Evolutionary conservation across 2,797 vertebrate genomes (phyloP).

Genomic region (Premnoplex brunnescens): DNA sequence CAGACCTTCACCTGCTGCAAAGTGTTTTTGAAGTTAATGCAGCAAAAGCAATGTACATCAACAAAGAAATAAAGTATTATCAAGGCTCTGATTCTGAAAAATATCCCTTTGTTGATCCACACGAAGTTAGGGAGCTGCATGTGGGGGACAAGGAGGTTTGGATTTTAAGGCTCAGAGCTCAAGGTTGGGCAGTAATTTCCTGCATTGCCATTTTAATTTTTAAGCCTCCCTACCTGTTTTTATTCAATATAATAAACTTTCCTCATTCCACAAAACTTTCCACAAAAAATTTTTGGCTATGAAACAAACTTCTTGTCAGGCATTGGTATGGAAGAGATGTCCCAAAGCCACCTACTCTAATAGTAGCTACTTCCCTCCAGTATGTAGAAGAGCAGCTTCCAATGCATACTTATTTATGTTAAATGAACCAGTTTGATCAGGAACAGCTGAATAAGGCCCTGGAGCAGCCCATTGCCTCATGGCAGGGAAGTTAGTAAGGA

Average conservation of each 20-base stretch:
- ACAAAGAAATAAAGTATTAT: not conserved
- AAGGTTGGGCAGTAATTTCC: not conserved
- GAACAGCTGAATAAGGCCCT: not conserved
- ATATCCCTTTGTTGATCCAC: not conserved
- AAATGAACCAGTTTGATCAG: not conserved
- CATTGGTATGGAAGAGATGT: not conserved
- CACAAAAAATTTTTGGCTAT: not conserved
- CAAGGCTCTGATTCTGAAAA: not conserved
- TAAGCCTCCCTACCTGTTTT: not conserved
- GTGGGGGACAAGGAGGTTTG: not conserved
- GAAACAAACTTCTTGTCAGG: not conserved
- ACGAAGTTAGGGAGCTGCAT: not conserved
- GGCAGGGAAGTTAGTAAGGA: not conserved
- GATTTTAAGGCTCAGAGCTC: not conserved
- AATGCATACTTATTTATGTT: not conserved
- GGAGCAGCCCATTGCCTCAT: not conserved
- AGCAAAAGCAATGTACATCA: not conserved
- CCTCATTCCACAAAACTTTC: not conserved
- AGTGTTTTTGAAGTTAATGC: not conserved
- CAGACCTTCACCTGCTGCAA: not conserved
- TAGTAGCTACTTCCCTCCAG: not conserved
- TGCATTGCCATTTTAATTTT: not conserved
- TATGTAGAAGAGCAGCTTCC: not conserved
- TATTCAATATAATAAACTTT: not conserved
- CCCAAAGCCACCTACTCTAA: not conserved